Percentiles rank a stretch among this genome's conserved stretches.
phyloP scores from a whole-genome alignment of 2,888 invertebrate species.

The Dasypogon diadema region DNA sequence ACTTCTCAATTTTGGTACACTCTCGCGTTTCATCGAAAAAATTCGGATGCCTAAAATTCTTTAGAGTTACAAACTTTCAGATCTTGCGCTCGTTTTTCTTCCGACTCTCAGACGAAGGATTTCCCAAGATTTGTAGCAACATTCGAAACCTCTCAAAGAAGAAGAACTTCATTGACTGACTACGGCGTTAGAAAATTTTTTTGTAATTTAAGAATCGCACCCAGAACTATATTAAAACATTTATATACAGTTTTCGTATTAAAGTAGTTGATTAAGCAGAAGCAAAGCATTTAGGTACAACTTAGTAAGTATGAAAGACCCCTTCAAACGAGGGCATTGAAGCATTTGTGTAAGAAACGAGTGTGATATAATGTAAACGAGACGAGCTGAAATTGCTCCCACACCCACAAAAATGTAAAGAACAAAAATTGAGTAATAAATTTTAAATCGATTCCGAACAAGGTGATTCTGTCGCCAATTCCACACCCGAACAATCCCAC shows the following conservation, averaged over 20 bases:
- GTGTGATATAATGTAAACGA: slow-evolving; percentile 17
- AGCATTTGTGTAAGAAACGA: slow-evolving; percentile 3
- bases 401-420: neutral
- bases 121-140: slow-evolving; percentile 4
- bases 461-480: slow-evolving; percentile 3
- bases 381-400: neutral
- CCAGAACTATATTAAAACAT: neutral
- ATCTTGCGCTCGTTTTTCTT: too few species aligned
- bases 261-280: neutral
- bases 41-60: too few species aligned
- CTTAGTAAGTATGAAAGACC: neutral
- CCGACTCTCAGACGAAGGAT: too few species aligned
- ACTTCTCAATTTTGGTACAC: too few species aligned
- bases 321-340: neutral
- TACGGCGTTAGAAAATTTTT: slow-evolving; percentile 29
- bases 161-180: slow-evolving; percentile 23
- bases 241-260: neutral
- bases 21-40: too few species aligned
- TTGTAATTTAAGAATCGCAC: neutral
- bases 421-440: neutral
- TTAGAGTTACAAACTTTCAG: too few species aligned
- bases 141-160: neutral
- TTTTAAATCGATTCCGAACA: neutral
- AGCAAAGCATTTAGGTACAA: neutral
- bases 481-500: neutral